Evolutionary conservation across 2,113 vertebrate species (phyloP).

Genomic region (Psittacara wagleri): DNA sequence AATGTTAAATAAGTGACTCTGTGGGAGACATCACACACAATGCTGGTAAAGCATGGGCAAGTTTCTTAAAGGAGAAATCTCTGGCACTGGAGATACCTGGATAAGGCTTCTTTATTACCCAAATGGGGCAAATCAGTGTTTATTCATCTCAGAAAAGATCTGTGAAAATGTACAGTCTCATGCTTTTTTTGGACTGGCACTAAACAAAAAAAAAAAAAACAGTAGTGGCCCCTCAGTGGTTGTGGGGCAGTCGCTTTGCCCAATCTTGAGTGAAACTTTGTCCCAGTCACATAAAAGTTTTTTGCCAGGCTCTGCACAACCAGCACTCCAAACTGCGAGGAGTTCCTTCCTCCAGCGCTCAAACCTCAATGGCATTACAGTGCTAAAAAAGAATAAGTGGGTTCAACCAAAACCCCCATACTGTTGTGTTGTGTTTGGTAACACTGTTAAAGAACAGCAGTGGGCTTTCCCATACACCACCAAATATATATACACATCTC

Average conservation of each 20-base stretch:
- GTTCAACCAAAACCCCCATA: background rate
- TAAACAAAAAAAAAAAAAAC: background rate
- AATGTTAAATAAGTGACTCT: background rate
- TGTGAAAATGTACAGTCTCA: background rate
- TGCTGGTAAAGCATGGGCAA: background rate
- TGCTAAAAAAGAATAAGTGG: background rate
- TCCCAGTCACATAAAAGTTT: slow-evolving; percentile 35
- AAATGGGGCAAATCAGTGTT: background rate
- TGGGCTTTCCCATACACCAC: background rate
- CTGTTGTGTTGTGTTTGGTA: background rate
- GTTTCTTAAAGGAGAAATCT: slow-evolving; percentile 10
- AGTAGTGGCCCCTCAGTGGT: background rate
- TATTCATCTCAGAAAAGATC: background rate
- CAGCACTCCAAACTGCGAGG: background rate
- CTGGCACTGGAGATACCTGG: background rate
- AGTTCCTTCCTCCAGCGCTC: background rate
- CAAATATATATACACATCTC: background rate
- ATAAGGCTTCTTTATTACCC: background rate
- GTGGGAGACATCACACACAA: slow-evolving; percentile 21
- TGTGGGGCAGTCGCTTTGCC: background rate
- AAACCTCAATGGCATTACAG: background rate
- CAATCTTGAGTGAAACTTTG: slow-evolving; percentile 44
- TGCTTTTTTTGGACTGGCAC: background rate
- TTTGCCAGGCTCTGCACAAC: background rate
- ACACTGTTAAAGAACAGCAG: background rate